Evolutionary conservation across 2,113 vertebrate species (phyloP).

Genomic region (Macrotis lagotis): DNA sequence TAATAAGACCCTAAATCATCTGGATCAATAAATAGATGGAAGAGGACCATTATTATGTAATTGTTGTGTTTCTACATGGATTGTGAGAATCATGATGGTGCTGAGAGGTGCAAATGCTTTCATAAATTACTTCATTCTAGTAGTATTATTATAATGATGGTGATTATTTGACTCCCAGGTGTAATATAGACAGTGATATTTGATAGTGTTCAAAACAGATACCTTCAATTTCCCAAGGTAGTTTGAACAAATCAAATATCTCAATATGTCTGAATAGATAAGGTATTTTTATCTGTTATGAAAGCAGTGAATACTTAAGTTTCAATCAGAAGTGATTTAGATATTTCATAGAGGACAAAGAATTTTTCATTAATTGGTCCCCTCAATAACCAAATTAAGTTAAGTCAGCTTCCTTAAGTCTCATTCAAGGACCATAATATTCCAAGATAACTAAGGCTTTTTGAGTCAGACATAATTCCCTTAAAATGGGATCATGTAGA

Average conservation of each 20-base stretch:
- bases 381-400: background rate
- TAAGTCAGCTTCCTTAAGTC: background rate
- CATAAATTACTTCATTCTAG: background rate
- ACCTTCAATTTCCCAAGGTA: background rate
- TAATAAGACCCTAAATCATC: no score
- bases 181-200: background rate
- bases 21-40: background rate
- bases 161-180: background rate
- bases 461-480: background rate
- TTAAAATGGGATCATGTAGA: background rate
- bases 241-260: background rate
- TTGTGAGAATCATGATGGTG: no score
- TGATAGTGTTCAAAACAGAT: background rate
- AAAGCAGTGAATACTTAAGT: background rate
- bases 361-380: background rate
- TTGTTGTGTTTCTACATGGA: no score
- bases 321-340: background rate
- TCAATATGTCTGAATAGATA: background rate
- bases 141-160: background rate
- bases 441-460: background rate
- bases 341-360: background rate
- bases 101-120: background rate
- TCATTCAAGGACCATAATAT: background rate
- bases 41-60: background rate
- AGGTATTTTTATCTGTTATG: background rate